These are phyloP conservation scores for Alethe castanea DNA, from an alignment of 2,113 vertebrate genomes.

Conservation along the genomic window DNA sequence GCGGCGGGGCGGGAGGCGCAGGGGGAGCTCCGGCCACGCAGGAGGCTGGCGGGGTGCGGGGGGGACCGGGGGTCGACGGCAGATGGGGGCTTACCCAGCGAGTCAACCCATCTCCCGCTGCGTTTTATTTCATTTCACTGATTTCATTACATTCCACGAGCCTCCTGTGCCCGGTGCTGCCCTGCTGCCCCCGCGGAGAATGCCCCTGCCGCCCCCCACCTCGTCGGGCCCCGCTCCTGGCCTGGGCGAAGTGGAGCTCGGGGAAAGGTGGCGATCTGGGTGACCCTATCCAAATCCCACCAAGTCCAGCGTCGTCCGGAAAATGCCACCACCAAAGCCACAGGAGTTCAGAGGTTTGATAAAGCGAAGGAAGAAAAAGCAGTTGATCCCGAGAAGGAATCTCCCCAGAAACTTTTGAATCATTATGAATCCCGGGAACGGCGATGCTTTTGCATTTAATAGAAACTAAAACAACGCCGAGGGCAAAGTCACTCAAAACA, in stretches of 20 bases:
- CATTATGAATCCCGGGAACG: not conserved
- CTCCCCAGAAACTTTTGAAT: not conserved
- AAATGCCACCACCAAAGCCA: not conserved
- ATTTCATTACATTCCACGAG: not conserved
- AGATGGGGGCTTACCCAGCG: not conserved
- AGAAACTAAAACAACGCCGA: not conserved
- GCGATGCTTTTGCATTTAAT: not conserved
- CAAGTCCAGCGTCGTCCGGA: not conserved
- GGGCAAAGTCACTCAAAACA: not conserved
- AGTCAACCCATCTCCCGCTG: not conserved
- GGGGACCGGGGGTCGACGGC: fast-evolving
- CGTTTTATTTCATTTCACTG: not conserved
- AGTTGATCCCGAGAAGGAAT: not conserved
- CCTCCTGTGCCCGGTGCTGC: not conserved
- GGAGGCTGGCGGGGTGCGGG: not conserved
- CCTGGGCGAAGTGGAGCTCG: not conserved
- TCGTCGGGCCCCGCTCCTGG: not conserved
- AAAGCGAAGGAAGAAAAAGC: not conserved
- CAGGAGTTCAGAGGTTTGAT: not conserved
- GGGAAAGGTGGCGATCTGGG: not conserved
- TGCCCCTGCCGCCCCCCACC: not conserved
- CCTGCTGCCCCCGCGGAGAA: too few relatives aligned
- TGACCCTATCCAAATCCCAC: not conserved
- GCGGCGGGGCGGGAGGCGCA: not conserved
- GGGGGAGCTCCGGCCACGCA: not conserved